Percentiles rank a stretch among this genome's conserved stretches.
phyloP scores from a whole-genome alignment of 1,140 invertebrate species.

The Neodiprion virginianus region DNA sequence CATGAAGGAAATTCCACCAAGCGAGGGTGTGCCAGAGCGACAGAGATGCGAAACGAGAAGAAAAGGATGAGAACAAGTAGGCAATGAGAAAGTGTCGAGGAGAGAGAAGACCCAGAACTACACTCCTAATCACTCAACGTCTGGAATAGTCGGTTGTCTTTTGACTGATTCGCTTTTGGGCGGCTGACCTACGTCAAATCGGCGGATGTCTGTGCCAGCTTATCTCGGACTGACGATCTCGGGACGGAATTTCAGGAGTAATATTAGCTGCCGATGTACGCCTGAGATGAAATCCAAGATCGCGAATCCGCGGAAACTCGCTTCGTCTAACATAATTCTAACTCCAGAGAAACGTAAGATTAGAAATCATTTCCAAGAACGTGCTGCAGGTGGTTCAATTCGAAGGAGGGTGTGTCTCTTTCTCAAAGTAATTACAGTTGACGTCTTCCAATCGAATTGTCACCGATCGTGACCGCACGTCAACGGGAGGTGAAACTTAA shows the following conservation, averaged over 20 bases:
- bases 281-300: too few species aligned
- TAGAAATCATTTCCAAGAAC: background rate
- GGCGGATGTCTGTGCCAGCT: too few species aligned
- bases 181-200: background rate
- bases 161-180: background rate
- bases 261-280: too few species aligned
- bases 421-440: background rate
- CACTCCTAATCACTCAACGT: background rate
- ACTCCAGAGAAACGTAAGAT: background rate
- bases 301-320: background rate
- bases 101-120: background rate
- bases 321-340: background rate
- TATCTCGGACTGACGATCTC: too few species aligned
- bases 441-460: constrained; percentile 7
- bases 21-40: too few species aligned
- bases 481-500: background rate
- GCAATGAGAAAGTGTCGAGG: background rate
- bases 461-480: constrained; percentile 6
- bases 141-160: background rate
- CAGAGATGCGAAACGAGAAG: background rate
- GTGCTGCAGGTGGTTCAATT: background rate
- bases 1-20: too few species aligned
- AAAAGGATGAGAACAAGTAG: background rate
- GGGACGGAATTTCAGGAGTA: too few species aligned
- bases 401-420: background rate